Evolutionary conservation across 2,113 vertebrate genomes (phyloP).

Genomic region (Poeciliopsis occidentalis): DNA sequence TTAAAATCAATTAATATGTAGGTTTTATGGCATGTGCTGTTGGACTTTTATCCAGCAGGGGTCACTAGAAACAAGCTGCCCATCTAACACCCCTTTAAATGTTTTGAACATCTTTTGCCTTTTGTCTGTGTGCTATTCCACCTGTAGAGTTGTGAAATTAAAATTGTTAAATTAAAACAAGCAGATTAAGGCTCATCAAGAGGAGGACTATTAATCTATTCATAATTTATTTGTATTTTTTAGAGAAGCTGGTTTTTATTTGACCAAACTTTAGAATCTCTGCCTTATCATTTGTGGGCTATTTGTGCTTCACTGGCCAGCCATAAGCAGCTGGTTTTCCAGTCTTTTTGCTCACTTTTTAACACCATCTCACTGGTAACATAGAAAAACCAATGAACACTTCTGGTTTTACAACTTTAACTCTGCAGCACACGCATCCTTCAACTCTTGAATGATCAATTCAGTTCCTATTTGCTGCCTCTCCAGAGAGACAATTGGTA

Average conservation of each 20-base stretch:
- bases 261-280: background rate
- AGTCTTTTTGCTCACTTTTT: background rate
- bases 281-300: background rate
- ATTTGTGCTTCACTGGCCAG: background rate
- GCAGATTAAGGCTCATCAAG: background rate
- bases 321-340: background rate
- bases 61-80: constrained; percentile 11
- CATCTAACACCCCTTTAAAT: background rate
- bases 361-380: too few relatives aligned
- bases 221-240: background rate
- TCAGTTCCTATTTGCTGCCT: background rate
- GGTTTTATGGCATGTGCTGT: background rate
- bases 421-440: background rate
- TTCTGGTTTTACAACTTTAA: background rate
- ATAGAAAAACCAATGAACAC: background rate
- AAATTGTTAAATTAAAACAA: background rate
- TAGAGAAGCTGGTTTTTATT: too few relatives aligned
- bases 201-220: background rate
- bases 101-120: background rate
- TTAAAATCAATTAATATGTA: background rate
- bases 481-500: background rate
- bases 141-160: background rate
- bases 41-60: constrained; percentile 6
- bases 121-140: background rate
- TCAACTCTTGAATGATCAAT: background rate